Evolutionary conservation across 2,888 invertebrate species (phyloP).

Genomic region (Trachelus stipa): DNA sequence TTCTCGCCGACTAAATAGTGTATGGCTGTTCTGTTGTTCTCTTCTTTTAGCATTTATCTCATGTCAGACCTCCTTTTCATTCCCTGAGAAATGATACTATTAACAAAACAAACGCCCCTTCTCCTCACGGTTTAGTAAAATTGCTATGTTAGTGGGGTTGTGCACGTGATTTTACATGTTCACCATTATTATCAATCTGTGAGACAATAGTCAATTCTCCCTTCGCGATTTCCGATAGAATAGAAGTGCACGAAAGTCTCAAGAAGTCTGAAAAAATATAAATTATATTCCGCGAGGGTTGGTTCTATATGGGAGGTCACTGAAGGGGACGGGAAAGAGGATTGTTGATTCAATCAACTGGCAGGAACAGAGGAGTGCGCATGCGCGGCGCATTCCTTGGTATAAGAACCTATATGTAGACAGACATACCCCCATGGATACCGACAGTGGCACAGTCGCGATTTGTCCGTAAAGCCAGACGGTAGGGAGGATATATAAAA

Average conservation of each 20-base stretch:
- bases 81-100: background rate
- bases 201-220: background rate
- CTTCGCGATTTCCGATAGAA: background rate
- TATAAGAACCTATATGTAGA: background rate
- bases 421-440: background rate
- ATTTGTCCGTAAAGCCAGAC: background rate
- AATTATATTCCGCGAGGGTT: background rate
- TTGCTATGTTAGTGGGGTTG: background rate
- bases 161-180: background rate
- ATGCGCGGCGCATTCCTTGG: constrained; percentile 34
- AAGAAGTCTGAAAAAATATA: background rate
- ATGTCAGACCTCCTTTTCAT: background rate
- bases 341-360: constrained; percentile 41
- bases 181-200: background rate
- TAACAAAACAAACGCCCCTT: background rate
- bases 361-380: constrained; percentile 32
- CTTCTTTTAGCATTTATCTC: too few relatives aligned
- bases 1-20: background rate
- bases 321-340: constrained; percentile 20
- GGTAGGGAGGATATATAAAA: background rate
- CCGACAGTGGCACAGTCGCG: background rate
- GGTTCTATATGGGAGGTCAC: background rate
- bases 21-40: background rate
- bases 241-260: background rate
- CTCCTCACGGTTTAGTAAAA: background rate